These are phyloP conservation scores for Philhelius pedissequus DNA, from an alignment of 2,888 invertebrate genomes.

Conservation along the genomic window DNA sequence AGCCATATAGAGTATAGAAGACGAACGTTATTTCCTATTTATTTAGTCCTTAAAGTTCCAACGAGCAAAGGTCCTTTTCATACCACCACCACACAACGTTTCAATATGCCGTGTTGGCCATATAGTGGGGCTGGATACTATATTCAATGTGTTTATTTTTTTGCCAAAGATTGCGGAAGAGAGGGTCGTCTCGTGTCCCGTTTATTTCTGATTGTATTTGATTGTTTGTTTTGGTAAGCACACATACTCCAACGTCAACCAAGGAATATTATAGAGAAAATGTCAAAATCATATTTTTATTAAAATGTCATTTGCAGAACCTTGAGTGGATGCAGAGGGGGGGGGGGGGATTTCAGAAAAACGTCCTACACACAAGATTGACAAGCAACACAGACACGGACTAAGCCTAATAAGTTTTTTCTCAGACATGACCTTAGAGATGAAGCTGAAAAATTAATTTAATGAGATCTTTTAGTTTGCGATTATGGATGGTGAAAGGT, in stretches of 20 bases:
- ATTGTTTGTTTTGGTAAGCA: conserved; percentile 61
- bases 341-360: neutral
- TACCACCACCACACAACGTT: conserved; percentile 6
- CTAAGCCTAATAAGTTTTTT: conserved; percentile 3
- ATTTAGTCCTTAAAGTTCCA: conserved; percentile 55
- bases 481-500: too few relatives aligned
- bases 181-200: neutral
- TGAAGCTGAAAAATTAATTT: neutral
- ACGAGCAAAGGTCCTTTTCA: neutral
- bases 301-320: conserved; percentile 64
- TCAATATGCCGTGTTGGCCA: neutral
- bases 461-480: neutral
- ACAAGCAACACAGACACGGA: conserved; percentile 21
- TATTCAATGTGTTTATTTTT: conserved; percentile 42
- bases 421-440: neutral
- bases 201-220: conserved; percentile 39
- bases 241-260: neutral
- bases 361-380: neutral
- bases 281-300: conserved; percentile 60
- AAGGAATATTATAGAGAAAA: neutral
- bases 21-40: conserved; percentile 60
- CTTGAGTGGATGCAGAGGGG: conserved; percentile 18
- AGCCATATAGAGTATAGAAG: conserved; percentile 45
- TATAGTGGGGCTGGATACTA: conserved; percentile 18
- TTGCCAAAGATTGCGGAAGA: too few relatives aligned